These are phyloP conservation scores for Plebejus anna DNA, from an alignment of 2,888 invertebrate genomes.

Conservation along the genomic window DNA sequence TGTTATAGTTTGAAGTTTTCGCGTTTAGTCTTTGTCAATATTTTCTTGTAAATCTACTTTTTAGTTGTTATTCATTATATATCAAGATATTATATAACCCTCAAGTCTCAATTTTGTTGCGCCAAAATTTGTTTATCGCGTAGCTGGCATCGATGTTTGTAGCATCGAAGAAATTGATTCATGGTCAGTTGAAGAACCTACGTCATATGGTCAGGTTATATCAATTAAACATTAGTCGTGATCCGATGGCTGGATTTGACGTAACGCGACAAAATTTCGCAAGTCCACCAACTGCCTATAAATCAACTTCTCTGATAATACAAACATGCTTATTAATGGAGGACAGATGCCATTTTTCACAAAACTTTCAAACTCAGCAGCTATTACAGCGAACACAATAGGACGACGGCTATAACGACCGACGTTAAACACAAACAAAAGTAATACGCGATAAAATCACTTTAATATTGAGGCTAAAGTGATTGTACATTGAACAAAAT, in stretches of 20 bases:
- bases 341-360: neutral
- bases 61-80: neutral
- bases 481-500: neutral
- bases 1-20: neutral
- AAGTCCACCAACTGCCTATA: no score
- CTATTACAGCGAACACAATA: neutral
- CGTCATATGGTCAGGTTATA: no score
- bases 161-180: no score
- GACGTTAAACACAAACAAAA: constrained; percentile 7
- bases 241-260: no score
- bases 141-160: no score
- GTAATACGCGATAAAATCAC: constrained; percentile 11
- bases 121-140: no score
- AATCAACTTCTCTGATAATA: no score
- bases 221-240: no score
- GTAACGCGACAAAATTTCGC: no score
- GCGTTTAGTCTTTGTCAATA: neutral
- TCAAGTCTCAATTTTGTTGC: no score
- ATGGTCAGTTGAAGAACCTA: no score
- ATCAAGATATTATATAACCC: no score
- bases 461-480: neutral
- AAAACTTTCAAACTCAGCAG: neutral
- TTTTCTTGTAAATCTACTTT: neutral
- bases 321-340: neutral
- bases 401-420: neutral